These are phyloP conservation scores for Sinonovacula constricta DNA, from an alignment of 1,140 invertebrate species.

Conservation along the genomic window DNA sequence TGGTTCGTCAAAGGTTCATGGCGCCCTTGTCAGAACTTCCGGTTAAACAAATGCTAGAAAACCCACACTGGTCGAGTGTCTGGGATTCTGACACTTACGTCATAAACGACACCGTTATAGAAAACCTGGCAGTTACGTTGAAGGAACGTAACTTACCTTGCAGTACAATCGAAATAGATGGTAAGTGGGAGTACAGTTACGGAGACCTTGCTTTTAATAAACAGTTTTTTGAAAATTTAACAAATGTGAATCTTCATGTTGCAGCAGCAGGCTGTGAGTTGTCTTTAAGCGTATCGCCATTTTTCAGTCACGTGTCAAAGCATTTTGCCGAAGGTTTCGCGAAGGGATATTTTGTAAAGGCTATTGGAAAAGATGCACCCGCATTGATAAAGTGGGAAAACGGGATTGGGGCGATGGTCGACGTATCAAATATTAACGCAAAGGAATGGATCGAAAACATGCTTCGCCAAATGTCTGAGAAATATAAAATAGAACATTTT, in stretches of 20 bases:
- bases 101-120: slow-evolving; percentile 46
- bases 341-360: slow-evolving; percentile 69
- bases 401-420: slow-evolving; percentile 78
- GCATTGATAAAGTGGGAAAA: slow-evolving; percentile 87
- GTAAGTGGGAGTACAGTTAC: slow-evolving; percentile 93
- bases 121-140: slow-evolving; percentile 78
- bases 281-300: slow-evolving; percentile 94
- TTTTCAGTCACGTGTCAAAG: slow-evolving; percentile 88
- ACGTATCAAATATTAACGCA: slow-evolving; percentile 68
- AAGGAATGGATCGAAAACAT: slow-evolving; percentile 86
- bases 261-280: slow-evolving; percentile 85
- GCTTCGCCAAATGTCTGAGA: slow-evolving; percentile 82
- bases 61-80: slow-evolving; percentile 61
- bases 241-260: slow-evolving; percentile 80
- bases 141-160: slow-evolving; percentile 69
- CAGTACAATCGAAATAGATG: slow-evolving; percentile 92
- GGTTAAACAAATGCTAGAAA: slow-evolving; percentile 32
- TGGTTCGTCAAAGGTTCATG: slow-evolving; percentile 57
- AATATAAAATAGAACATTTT: slow-evolving; percentile 87
- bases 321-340: slow-evolving; percentile 77
- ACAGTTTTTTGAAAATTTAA: slow-evolving; percentile 87
- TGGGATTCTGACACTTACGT: slow-evolving; percentile 28
- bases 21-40: slow-evolving; percentile 10
- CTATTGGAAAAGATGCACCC: slow-evolving; percentile 79
- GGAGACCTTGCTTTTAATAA: slow-evolving; percentile 87